Base-by-base conservation (phyloP, 2,113 vertebrate species). In the Sclerurus mexicanus region DNA sequence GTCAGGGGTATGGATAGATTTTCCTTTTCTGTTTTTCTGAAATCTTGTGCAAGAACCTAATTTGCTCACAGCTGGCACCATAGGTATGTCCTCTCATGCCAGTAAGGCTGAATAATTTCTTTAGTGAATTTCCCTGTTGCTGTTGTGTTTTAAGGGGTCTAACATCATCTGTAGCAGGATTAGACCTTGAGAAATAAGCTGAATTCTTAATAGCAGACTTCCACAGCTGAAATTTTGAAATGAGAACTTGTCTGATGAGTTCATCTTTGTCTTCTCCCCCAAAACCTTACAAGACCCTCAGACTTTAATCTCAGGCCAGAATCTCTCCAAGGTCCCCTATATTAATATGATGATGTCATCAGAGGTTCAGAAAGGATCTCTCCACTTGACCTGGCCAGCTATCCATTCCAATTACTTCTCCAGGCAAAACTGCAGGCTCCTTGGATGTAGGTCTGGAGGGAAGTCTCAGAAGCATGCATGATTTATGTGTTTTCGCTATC, bases 261-360 rank as follows among this genome's bases (percentile, higher is more conserved):
- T 94, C 91, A 92, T 88, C 39, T 8, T 68, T 56, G 9, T 86
- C n/a, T 86, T 89, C 40, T 89, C 8, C 44, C 31, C 28, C 18
- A 62, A 90, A 93, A 69, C 60, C 69, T 87, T 76, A 37, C 42
- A 58, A 96, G 75, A 74, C 40, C n/a, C 16, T 50, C 53, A 92
- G 74, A 77, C 67, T 86, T 96, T 75, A 82, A 60, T 35, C 67
- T 82, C 28, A 35, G 67, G 10, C 58, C 69, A 95, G 27, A 53
- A 85, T 95, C 69, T 89, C 95, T 94, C 78, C 30, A 53, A 80
- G 60, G 90, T 64, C 63, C 15, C 53, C 67, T 94, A 42, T 76
- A 93, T 95, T 89, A 90, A 59, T 15, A 10, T 87, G 62, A 88
- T 79, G 66, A 95, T 76, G 39, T 79, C 87, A 92, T 58, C 53